These are phyloP conservation scores for Acanthopagrus latus DNA, from an alignment of 2,797 vertebrate genomes.

Conservation along the genomic window DNA sequence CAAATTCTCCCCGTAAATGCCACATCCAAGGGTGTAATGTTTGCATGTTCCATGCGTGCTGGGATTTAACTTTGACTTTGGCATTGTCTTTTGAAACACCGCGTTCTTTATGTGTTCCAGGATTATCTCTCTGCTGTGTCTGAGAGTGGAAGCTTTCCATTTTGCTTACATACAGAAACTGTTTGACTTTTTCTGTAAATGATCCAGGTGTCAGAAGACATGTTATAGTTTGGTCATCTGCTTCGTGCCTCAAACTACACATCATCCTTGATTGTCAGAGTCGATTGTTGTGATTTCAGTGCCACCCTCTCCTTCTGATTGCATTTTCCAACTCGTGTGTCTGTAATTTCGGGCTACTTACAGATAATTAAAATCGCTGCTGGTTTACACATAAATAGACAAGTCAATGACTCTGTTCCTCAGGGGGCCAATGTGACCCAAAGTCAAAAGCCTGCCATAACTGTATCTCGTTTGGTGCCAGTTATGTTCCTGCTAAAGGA, in stretches of 20 bases:
- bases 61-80: not conserved
- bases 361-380: constrained; percentile 35
- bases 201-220: not conserved
- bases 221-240: no score
- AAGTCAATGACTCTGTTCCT: constrained; percentile 18
- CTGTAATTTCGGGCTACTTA: constrained; percentile 36
- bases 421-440: constrained; percentile 55
- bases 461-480: constrained; percentile 43
- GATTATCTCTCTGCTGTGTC: constrained; percentile 12
- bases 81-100: not conserved
- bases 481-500: constrained; percentile 56
- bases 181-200: not conserved
- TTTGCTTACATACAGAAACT: not conserved
- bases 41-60: not conserved
- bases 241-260: not conserved
- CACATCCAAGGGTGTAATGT: not conserved
- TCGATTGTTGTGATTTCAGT: constrained; percentile 12
- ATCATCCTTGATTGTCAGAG: not conserved
- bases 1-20: not conserved
- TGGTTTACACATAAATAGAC: constrained; percentile 27
- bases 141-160: not conserved
- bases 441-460: constrained; percentile 30
- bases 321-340: constrained; percentile 12
- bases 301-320: not conserved
- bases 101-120: not conserved